Evolutionary conservation across 2,888 invertebrate species (phyloP).

Genomic region (Monoplex corrugatus): DNA sequence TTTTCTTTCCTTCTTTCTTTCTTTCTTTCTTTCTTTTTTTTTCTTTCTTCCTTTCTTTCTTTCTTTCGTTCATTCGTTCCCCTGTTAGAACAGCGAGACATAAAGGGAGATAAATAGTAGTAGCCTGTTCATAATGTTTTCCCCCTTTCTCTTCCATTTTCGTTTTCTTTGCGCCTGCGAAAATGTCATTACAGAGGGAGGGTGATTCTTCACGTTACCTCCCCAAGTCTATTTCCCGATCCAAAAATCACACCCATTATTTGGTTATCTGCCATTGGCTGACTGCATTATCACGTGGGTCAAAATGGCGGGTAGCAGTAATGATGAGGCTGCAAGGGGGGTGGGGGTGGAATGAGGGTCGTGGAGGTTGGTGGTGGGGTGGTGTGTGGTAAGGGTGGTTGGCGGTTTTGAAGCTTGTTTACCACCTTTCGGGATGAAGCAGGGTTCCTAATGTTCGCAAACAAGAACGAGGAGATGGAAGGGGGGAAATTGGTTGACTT

Average conservation of each 20-base stretch:
- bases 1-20: conserved; percentile 13
- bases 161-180: neutral
- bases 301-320: neutral
- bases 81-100: neutral
- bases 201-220: neutral
- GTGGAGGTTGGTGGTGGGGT: too few species aligned
- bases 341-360: too few species aligned
- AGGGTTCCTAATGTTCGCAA: neutral
- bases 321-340: too few species aligned
- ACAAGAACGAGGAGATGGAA: neutral
- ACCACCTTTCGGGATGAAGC: neutral
- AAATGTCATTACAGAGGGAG: neutral
- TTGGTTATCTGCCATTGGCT: conserved; percentile 27
- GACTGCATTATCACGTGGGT: conserved; percentile 30
- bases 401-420: conserved; percentile 16
- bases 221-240: neutral
- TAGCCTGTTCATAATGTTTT: neutral
- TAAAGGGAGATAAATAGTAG: too few species aligned
- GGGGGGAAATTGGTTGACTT: neutral
- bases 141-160: neutral
- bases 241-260: conserved; percentile 27
- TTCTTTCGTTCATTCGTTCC: neutral
- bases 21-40: neutral
- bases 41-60: neutral
- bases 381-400: too few species aligned